Percentiles rank a stretch among this genome's conserved stretches.
These are phyloP conservation scores for Poecilobothrus nobilitatus DNA, from an alignment of 2,888 invertebrate genomes.

Conservation along the genomic window DNA sequence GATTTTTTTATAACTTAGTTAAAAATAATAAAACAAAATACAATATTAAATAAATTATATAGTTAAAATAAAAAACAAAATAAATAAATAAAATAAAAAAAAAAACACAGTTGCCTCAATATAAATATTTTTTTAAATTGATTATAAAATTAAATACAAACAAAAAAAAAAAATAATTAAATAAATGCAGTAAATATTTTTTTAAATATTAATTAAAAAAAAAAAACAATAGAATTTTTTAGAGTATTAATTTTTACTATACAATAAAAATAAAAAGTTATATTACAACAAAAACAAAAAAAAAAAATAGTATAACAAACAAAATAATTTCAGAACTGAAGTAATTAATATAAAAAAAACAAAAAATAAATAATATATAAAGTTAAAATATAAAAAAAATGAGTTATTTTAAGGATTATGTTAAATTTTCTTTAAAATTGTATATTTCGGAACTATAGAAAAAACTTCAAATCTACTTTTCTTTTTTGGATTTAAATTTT, in stretches of 20 bases:
- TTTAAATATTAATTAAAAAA: neutral
- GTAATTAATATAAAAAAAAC: neutral
- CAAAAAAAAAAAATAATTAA: neutral
- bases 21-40: neutral
- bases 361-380: neutral
- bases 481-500: no score
- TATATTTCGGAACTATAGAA: no score
- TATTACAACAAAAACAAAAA: no score
- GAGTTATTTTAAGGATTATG: no score
- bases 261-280: neutral
- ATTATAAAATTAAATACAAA: neutral
- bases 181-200: neutral
- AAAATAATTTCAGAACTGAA: neutral
- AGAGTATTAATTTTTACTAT: neutral
- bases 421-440: no score
- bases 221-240: neutral
- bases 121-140: conserved; percentile 1
- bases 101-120: conserved; percentile 1
- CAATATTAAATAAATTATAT: neutral
- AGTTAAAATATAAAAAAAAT: no score
- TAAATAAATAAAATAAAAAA: neutral
- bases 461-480: no score
- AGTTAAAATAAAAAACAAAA: neutral
- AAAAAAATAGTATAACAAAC: no score
- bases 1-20: neutral